phyloP scores from a whole-genome alignment of 2,888 invertebrate genomes.

The Ophraella communa region DNA sequence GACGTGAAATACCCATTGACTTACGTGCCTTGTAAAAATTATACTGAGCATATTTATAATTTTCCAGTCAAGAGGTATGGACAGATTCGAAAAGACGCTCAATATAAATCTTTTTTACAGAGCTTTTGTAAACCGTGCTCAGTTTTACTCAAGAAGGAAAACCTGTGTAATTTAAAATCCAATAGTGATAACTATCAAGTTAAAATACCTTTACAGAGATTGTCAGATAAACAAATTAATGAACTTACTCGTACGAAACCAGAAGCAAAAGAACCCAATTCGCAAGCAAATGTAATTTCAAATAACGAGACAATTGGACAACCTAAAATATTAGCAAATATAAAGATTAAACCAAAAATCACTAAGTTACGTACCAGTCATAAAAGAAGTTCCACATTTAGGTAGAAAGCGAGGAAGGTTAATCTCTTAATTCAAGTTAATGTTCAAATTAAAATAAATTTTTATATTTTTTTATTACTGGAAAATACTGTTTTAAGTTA shows the following conservation, averaged over 20 bases:
- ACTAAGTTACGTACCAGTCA: background rate
- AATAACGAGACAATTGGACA: background rate
- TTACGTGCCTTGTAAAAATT: slow-evolving; percentile 9
- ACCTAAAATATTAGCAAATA: background rate
- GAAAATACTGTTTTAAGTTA: too few species aligned
- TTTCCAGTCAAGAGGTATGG: slow-evolving; percentile 20
- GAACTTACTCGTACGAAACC: background rate
- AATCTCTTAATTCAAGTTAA: background rate
- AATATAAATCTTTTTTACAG: slow-evolving; percentile 3
- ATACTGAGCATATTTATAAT: slow-evolving; percentile 3
- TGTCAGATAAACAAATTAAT: slow-evolving; percentile 6
- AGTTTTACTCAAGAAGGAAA: slow-evolving; percentile 19
- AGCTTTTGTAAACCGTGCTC: slow-evolving; percentile 15
- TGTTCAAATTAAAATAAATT: too few species aligned
- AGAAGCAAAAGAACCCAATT: background rate
- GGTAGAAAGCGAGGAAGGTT: background rate
- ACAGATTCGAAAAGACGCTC: slow-evolving; percentile 2
- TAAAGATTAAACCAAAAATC: background rate
- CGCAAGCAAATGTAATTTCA: background rate
- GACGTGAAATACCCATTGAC: slow-evolving; percentile 5
- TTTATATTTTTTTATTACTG: too few species aligned
- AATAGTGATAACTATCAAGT: slow-evolving; percentile 2
- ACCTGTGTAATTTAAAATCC: slow-evolving; percentile 10
- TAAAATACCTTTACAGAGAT: slow-evolving; percentile 6
- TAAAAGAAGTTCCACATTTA: background rate